Percentiles rank a stretch among this genome's conserved stretches.
Evolutionary conservation across 1,140 invertebrate species (phyloP).

Genomic region (Stratiolaelaps scimitus): DNA sequence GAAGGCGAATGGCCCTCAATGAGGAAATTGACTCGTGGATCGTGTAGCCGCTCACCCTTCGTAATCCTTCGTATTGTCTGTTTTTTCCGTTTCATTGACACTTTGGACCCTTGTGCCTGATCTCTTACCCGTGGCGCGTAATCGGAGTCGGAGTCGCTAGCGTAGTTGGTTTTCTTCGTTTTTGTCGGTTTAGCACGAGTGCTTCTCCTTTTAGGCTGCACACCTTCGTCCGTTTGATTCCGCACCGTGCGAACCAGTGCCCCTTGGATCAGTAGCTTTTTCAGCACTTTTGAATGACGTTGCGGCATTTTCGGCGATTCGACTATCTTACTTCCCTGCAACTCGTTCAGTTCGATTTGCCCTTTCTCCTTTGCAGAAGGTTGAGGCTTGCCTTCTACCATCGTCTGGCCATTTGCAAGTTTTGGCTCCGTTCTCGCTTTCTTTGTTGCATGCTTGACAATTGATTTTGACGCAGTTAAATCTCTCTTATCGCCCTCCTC

Average conservation of each 20-base stretch:
- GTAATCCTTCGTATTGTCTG: too few relatives aligned
- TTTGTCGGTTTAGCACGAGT: background rate
- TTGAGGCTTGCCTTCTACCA: background rate
- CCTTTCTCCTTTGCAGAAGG: background rate
- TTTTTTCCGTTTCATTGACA: background rate
- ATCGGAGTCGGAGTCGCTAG: constrained; percentile 9
- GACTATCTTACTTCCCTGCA: background rate
- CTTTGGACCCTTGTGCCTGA: background rate
- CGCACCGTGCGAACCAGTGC: background rate
- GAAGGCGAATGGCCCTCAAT: background rate
- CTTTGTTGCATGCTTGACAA: background rate
- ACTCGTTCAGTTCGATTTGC: background rate
- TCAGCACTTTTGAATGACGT: background rate
- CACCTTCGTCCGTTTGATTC: background rate
- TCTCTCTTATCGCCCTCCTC: background rate
- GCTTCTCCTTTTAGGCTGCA: background rate
- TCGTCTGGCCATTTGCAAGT: background rate
- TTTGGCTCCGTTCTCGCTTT: background rate
- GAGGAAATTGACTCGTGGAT: background rate
- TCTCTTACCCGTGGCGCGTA: constrained; percentile 12
- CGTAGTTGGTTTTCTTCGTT: background rate
- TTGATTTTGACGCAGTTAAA: background rate
- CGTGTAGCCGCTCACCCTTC: background rate
- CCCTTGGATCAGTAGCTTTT: background rate
- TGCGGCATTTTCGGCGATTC: background rate